Percentiles rank a stretch among this genome's conserved stretches.
phyloP scores from a whole-genome alignment of 2,113 vertebrate species.

The Menidia beryllina region DNA sequence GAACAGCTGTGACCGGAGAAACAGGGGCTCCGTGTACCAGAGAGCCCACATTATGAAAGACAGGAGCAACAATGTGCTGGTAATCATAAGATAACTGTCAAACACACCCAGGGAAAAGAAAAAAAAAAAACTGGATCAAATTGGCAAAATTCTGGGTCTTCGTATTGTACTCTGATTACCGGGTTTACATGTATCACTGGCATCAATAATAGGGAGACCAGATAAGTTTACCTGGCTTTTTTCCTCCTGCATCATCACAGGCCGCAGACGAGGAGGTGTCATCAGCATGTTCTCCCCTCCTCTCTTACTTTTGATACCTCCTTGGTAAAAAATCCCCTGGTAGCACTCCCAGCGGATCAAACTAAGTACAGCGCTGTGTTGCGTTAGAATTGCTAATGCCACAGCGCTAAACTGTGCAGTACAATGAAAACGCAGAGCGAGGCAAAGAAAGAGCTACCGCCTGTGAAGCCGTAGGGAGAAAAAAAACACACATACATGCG shows the following conservation, averaged over 20 bases:
- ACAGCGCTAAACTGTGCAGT: conserved; percentile 39
- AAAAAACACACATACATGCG: conserved; percentile 9
- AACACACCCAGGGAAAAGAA: conserved; percentile 3
- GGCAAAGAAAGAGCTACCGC: not conserved
- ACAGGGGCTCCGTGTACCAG: not conserved
- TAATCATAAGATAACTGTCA: conserved; percentile 8
- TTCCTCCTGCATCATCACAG: conserved; percentile 35
- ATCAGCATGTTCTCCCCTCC: conserved; percentile 34
- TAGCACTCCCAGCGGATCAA: conserved; percentile 57
- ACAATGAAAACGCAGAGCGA: conserved; percentile 30
- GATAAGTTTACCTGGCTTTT: conserved; percentile 27
- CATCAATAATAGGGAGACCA: not conserved
- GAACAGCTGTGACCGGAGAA: conserved; percentile 66
- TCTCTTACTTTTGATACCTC: conserved; percentile 51
- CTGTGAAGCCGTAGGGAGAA: conserved; percentile 5
- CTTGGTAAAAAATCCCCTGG: conserved; percentile 49
- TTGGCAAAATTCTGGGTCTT: conserved; percentile 11
- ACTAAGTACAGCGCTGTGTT: conserved; percentile 48
- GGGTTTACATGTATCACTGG: not conserved
- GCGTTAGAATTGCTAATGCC: conserved; percentile 77
- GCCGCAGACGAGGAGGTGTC: conserved; percentile 50
- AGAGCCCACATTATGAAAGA: conserved; percentile 34
- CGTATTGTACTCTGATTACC: not conserved
- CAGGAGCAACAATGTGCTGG: not conserved
- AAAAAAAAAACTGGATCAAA: not conserved